These are phyloP conservation scores for Rhabdophis nuchalis DNA, from an alignment of 2,797 vertebrate species.

Conservation along the genomic window DNA sequence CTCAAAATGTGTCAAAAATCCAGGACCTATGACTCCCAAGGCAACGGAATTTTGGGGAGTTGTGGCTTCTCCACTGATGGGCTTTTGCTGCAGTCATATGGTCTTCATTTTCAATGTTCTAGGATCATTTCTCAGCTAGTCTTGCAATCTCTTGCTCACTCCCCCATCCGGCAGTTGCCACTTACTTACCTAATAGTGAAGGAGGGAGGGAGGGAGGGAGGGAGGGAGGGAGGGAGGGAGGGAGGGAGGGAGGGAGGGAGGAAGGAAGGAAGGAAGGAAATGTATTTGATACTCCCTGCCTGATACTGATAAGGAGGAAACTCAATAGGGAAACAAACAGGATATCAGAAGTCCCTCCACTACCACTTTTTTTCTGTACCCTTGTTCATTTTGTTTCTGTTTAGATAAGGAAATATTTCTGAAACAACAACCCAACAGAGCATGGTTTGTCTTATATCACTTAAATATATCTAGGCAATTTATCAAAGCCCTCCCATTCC, in stretches of 20 bases:
- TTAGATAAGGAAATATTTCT: neutral
- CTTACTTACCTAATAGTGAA: neutral
- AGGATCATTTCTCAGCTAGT: neutral
- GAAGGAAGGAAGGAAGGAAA: no score
- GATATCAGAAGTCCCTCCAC: neutral
- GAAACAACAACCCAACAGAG: neutral
- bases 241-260: neutral
- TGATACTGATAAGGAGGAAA: neutral
- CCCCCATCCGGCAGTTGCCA: neutral
- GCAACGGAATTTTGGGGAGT: neutral
- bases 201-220: neutral
- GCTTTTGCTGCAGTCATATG: neutral
- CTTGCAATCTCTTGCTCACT: neutral
- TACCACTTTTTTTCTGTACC: neutral
- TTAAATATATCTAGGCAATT: slow-evolving; percentile 62
- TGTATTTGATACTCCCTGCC: neutral
- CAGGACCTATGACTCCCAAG: neutral
- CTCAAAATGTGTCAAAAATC: neutral
- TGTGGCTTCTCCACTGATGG: neutral
- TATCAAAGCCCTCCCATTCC: slow-evolving; percentile 23
- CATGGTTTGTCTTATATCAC: slow-evolving; percentile 1
- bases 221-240: no score
- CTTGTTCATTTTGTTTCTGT: neutral
- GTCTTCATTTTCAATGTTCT: neutral
- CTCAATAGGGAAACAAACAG: neutral